Conservation (phyloP, 2,888 invertebrate species). For the Endotricha flammealis region DNA sequence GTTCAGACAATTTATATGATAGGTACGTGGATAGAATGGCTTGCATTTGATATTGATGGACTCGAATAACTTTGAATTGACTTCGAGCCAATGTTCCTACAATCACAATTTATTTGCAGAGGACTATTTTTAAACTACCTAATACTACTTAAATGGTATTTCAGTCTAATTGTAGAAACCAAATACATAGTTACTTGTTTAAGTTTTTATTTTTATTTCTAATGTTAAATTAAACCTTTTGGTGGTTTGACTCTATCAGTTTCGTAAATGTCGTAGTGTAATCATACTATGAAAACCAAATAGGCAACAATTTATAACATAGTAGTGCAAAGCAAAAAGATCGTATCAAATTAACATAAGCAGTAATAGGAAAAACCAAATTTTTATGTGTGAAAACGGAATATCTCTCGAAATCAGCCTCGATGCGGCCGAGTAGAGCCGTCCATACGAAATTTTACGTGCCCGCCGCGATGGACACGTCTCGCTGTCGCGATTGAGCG, state of each 20-base stretch:
- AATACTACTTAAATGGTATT: constrained; percentile 3
- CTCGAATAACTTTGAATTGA: constrained; percentile 5
- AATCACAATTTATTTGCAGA: background rate
- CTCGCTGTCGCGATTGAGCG: constrained; percentile 35
- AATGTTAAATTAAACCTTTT: too few relatives aligned
- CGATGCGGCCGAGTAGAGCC: constrained; percentile 17
- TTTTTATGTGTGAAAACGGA: constrained; percentile 12
- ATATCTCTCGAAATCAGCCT: constrained; percentile 14
- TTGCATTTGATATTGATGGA: constrained; percentile 10
- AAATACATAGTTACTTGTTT: too few relatives aligned
- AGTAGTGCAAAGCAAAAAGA: too few relatives aligned
- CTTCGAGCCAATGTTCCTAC: constrained; percentile 3
- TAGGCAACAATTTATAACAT: too few relatives aligned
- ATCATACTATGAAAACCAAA: too few relatives aligned
- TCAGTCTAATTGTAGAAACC: background rate
- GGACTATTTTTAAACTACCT: background rate
- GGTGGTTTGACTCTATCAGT: too few relatives aligned
- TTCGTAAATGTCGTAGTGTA: too few relatives aligned
- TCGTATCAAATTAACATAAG: too few relatives aligned
- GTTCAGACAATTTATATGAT: constrained; percentile 19
- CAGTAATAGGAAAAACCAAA: too few relatives aligned
- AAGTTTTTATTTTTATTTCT: too few relatives aligned
- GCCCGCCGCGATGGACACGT: constrained; percentile 50
- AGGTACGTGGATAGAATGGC: constrained; percentile 20
- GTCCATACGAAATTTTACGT: constrained; percentile 37